A percentile compares a stretch with the other conserved stretches of the same genome.
These are phyloP conservation scores for Chymomyza procnemis DNA, from an alignment of 2,888 invertebrate species.

Conservation along the genomic window DNA sequence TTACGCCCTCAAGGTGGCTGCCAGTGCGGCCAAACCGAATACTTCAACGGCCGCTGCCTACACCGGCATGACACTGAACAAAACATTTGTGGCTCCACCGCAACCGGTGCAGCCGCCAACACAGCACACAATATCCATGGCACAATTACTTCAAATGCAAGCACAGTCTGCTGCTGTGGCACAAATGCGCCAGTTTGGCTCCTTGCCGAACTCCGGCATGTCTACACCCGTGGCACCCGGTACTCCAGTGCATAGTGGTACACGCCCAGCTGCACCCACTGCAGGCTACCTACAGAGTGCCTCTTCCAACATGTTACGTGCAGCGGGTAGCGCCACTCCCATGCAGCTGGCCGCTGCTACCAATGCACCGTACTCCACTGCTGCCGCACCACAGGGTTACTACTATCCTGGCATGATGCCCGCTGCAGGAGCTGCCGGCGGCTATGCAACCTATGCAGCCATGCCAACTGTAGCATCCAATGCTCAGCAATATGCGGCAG, in stretches of 20 bases:
- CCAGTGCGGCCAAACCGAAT: slow-evolving; percentile 64
- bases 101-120: slow-evolving; percentile 46
- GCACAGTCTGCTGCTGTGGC: slow-evolving; percentile 51
- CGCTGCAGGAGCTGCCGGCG: slow-evolving; percentile 52
- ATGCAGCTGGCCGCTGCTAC: slow-evolving; percentile 49
- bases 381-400: slow-evolving; percentile 73
- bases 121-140: slow-evolving; percentile 33
- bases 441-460: slow-evolving; percentile 79
- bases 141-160: slow-evolving; percentile 50
- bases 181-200: slow-evolving; percentile 53
- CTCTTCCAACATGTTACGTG: slow-evolving; percentile 37
- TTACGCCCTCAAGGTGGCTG: slow-evolving; percentile 85
- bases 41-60: slow-evolving; percentile 80
- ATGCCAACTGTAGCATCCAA: slow-evolving; percentile 78
- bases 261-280: slow-evolving; percentile 43
- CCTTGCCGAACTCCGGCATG: slow-evolving; percentile 57
- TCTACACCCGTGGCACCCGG: slow-evolving; percentile 57
- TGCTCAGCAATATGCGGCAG: slow-evolving; percentile 63
- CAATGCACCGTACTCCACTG: slow-evolving; percentile 43
- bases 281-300: slow-evolving; percentile 52
- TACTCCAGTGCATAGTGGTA: slow-evolving; percentile 51
- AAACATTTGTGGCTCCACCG: slow-evolving; percentile 72
- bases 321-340: slow-evolving; percentile 41
- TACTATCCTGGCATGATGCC: slow-evolving; percentile 79
- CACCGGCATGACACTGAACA: slow-evolving; percentile 85